These are phyloP conservation scores for Glaucidium brasilianum DNA, from an alignment of 2,113 vertebrate genomes.

Conservation along the genomic window DNA sequence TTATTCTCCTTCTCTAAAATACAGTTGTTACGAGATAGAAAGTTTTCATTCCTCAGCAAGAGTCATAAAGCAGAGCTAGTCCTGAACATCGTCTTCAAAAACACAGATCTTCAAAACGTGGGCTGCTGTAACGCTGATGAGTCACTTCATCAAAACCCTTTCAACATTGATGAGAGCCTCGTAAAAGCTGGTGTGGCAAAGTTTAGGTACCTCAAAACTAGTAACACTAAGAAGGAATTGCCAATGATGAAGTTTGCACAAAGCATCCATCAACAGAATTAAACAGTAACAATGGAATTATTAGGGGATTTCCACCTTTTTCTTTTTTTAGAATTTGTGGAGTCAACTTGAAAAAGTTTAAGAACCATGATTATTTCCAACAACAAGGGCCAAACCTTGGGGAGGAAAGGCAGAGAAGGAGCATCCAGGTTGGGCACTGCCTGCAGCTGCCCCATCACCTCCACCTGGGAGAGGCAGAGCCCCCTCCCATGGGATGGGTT, in stretches of 20 bases:
- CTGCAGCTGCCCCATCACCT: background rate
- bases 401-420: background rate
- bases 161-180: background rate
- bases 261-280: background rate
- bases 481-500: background rate
- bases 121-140: background rate
- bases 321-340: background rate
- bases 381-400: background rate
- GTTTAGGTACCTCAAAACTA: background rate
- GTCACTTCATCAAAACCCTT: background rate
- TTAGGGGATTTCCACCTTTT: background rate
- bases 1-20: conserved; percentile 43
- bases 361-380: background rate
- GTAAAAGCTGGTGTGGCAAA: background rate
- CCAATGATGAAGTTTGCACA: background rate
- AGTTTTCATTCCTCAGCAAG: background rate
- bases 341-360: background rate
- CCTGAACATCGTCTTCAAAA: background rate
- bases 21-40: background rate
- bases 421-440: background rate
- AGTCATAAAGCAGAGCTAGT: background rate
- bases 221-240: background rate
- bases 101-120: background rate
- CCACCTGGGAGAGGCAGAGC: background rate
- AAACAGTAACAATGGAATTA: background rate